Conservation (phyloP, 2,113 vertebrate genomes). For the Tauraco erythrolophus region DNA sequence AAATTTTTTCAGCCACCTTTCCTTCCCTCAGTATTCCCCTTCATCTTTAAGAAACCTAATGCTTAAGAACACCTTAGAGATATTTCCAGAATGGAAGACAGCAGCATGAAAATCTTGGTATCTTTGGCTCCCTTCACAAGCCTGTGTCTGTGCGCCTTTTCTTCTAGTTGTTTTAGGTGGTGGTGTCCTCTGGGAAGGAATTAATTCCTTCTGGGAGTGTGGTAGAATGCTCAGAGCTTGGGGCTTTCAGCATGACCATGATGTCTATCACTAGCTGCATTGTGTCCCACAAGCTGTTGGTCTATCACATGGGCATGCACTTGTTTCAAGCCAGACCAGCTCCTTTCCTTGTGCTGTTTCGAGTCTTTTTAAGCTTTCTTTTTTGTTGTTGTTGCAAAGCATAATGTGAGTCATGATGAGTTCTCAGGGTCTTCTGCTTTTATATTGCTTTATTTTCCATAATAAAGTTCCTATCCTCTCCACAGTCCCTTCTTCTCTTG, state of each 20-base stretch:
- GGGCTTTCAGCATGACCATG: neutral
- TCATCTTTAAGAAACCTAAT: neutral
- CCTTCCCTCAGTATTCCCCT: neutral
- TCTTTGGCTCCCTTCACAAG: neutral
- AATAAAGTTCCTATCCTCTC: neutral
- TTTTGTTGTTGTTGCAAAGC: neutral
- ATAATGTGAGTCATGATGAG: neutral
- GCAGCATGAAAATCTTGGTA: neutral
- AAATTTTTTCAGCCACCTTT: neutral
- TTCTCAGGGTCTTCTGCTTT: neutral
- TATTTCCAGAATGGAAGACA: neutral
- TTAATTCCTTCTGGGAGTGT: neutral
- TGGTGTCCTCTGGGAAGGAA: neutral
- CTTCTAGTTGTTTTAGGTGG: neutral
- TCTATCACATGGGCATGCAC: accelerated
- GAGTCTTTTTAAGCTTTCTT: neutral
- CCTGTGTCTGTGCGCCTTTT: neutral
- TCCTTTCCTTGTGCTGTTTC: neutral
- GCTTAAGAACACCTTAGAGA: neutral
- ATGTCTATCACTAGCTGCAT: neutral
- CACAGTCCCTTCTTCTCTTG: neutral
- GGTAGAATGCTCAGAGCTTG: neutral
- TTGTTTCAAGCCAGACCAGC: neutral
- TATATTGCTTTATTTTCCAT: neutral
- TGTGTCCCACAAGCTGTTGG: neutral